Conservation (phyloP, 2,888 invertebrate species). For the Myopa testacea region DNA sequence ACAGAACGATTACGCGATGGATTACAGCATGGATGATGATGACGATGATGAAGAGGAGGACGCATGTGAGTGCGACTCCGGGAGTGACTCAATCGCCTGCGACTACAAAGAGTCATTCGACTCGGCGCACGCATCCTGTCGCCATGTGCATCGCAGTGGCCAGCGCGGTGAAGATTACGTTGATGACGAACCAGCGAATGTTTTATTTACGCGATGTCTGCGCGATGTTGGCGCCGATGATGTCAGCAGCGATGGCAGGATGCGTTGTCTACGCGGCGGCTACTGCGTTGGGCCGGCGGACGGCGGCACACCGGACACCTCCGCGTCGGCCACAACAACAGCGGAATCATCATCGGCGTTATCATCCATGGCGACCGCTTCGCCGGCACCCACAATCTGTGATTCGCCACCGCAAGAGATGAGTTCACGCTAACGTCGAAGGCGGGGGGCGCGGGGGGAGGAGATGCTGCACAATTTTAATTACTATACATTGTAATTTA, state of each 20-base stretch:
- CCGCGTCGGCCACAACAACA: constrained; percentile 34
- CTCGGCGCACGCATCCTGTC: background rate
- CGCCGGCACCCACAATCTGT: background rate
- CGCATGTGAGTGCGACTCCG: constrained; percentile 14
- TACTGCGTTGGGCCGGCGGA: background rate
- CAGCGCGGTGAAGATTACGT: too few relatives aligned
- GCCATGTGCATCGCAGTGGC: background rate
- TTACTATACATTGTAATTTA: background rate
- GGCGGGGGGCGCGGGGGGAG: background rate
- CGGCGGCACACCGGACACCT: constrained; percentile 40
- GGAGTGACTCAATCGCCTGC: background rate
- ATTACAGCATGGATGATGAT: constrained; percentile 47
- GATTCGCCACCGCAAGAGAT: too few relatives aligned
- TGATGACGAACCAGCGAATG: too few relatives aligned
- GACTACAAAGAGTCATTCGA: background rate
- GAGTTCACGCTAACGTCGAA: too few relatives aligned
- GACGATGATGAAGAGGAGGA: constrained; percentile 41
- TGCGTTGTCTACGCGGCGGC: background rate
- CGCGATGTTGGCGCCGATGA: constrained; percentile 32
- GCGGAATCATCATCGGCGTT: constrained; percentile 40
- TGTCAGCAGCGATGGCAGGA: background rate
- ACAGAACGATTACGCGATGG: constrained; percentile 62
- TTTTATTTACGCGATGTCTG: constrained; percentile 18
- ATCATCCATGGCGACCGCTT: constrained; percentile 28
- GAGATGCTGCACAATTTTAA: background rate